These are phyloP conservation scores for Cloeon dipterum DNA, from an alignment of 2,888 invertebrate genomes.

Conservation along the genomic window DNA sequence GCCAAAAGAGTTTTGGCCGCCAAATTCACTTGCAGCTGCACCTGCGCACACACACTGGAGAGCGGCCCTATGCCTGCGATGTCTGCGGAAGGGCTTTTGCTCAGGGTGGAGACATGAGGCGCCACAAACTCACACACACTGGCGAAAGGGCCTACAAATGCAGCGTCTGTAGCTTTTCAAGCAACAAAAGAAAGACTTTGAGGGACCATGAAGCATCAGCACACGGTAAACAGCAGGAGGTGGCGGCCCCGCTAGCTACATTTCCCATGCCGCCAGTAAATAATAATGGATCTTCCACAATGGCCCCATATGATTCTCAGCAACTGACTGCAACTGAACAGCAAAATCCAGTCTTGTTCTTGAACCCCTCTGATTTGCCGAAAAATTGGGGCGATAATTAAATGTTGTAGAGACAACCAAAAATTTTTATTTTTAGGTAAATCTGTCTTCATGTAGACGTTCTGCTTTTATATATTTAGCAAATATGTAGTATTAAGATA, in stretches of 20 bases:
- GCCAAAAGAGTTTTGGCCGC: neutral
- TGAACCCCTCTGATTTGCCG: neutral
- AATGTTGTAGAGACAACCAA: too few species aligned
- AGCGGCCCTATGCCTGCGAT: neutral
- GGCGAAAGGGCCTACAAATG: neutral
- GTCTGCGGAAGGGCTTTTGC: neutral
- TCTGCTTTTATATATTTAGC: too few species aligned
- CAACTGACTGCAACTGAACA: neutral
- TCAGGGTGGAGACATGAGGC: slow-evolving; percentile 1
- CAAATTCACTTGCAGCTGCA: slow-evolving; percentile 1
- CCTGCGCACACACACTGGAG: neutral
- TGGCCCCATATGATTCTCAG: neutral
- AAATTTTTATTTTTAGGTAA: too few species aligned
- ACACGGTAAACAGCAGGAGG: neutral
- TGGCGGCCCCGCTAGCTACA: neutral
- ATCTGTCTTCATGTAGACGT: too few species aligned
- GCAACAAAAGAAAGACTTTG: neutral
- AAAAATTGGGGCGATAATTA: neutral
- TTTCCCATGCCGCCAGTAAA: neutral
- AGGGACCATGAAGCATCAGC: neutral
- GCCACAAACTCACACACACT: neutral
- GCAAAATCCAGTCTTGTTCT: neutral
- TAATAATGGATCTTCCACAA: too few species aligned
- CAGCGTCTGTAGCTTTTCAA: neutral
- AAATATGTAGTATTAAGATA: too few species aligned